phyloP scores from a whole-genome alignment of 2,113 vertebrate species.

The Cyprinodon variegatus region DNA sequence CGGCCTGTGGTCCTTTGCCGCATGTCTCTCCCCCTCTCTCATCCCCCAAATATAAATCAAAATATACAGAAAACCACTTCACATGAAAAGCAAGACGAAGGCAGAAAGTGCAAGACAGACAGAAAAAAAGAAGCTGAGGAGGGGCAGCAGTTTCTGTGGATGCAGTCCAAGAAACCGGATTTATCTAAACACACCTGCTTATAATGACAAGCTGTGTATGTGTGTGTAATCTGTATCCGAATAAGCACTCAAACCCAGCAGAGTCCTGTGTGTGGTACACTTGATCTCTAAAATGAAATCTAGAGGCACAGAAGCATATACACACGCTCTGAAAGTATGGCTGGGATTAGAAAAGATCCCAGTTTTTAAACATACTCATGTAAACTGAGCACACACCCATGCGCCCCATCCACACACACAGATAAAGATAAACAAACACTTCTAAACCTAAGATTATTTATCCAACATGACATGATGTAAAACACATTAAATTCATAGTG shows the following conservation, averaged over 20 bases:
- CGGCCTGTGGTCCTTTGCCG: no score
- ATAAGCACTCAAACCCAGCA: not conserved
- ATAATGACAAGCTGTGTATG: conserved; percentile 22
- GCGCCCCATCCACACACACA: conserved; percentile 2
- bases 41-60: not conserved
- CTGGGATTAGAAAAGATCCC: conserved; percentile 29
- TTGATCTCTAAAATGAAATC: conserved; percentile 19
- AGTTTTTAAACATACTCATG: conserved; percentile 39
- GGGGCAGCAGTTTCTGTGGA: not conserved
- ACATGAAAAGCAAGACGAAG: not conserved
- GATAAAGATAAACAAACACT: conserved; percentile 6
- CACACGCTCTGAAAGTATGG: conserved; percentile 24
- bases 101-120: not conserved
- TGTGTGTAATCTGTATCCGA: not conserved
- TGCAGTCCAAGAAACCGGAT: conserved; percentile 31
- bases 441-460: not conserved
- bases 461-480: not conserved
- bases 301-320: not conserved
- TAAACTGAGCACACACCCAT: conserved; percentile 36
- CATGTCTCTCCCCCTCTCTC: no score
- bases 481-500: not conserved
- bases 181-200: conserved; percentile 53
- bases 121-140: not conserved
- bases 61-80: not conserved
- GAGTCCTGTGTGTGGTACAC: conserved; percentile 4